phyloP scores from a whole-genome alignment of 2,113 vertebrate species.

The Sardina pilchardus region DNA sequence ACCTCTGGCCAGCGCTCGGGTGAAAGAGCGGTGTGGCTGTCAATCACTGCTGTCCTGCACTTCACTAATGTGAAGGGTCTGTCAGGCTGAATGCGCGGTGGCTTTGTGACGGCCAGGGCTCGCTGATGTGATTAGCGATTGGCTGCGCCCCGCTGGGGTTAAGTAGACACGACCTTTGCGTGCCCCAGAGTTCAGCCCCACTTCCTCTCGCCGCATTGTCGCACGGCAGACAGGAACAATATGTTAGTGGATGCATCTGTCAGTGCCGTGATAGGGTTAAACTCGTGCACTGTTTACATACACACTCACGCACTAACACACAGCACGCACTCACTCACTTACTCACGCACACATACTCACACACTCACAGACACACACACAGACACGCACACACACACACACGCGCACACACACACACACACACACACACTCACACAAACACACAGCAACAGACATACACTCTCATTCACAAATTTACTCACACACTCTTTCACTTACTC shows the following conservation, averaged over 20 bases:
- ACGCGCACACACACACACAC: neutral
- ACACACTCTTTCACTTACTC: neutral
- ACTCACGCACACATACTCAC: slow-evolving; percentile 47
- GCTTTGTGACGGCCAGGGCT: slow-evolving; percentile 61
- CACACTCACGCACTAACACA: slow-evolving; percentile 38
- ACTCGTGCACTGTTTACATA: slow-evolving; percentile 63
- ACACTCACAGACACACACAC: slow-evolving; percentile 34
- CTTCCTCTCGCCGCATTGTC: slow-evolving; percentile 71
- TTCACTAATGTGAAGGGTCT: slow-evolving; percentile 62
- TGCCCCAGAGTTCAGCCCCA: slow-evolving; percentile 68
- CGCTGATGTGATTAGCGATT: slow-evolving; percentile 65
- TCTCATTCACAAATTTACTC: neutral
- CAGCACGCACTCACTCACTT: neutral
- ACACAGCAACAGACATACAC: neutral
- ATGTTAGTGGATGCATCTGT: slow-evolving; percentile 61
- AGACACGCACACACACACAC: slow-evolving; percentile 31
- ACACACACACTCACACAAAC: neutral
- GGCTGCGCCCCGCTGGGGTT: slow-evolving; percentile 67
- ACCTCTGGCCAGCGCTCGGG: slow-evolving; percentile 23
- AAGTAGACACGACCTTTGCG: slow-evolving; percentile 74
- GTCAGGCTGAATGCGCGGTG: slow-evolving; percentile 62
- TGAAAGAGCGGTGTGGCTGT: slow-evolving; percentile 61
- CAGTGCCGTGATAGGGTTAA: slow-evolving; percentile 47
- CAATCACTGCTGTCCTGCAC: slow-evolving; percentile 53
- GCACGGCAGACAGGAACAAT: slow-evolving; percentile 59